Percentiles rank a stretch among this genome's conserved stretches.
These are phyloP conservation scores for Anolis carolinensis DNA, from an alignment of 2,113 vertebrate species.

Conservation along the genomic window DNA sequence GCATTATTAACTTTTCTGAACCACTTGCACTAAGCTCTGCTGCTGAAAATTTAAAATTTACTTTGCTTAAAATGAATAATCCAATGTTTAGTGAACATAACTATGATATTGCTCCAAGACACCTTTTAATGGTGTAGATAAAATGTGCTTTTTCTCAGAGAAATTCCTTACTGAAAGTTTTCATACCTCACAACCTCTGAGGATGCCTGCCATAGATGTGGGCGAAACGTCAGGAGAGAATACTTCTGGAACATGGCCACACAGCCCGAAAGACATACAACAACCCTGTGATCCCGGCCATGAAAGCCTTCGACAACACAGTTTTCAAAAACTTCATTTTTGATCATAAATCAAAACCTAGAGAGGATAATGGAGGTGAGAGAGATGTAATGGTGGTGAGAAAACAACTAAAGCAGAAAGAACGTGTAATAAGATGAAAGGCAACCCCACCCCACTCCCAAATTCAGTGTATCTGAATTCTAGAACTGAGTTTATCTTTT, in stretches of 20 bases:
- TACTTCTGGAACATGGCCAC: too few species aligned
- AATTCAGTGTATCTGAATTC: too few species aligned
- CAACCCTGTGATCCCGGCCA: too few species aligned
- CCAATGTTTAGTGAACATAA: neutral
- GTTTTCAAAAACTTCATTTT: neutral
- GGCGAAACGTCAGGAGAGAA: too few species aligned
- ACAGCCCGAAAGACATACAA: too few species aligned
- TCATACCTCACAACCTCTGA: too few species aligned
- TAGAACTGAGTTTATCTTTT: neutral
- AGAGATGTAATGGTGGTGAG: neutral
- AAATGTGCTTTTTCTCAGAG: neutral
- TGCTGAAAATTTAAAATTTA: constrained; percentile 23
- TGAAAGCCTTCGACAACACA: too few species aligned
- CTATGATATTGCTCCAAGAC: neutral
- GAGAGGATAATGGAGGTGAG: too few species aligned
- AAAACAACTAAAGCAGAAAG: neutral
- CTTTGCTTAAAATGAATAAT: neutral
- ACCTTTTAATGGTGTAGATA: neutral
- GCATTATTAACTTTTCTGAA: neutral
- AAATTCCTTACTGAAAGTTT: neutral
- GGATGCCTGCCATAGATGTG: too few species aligned
- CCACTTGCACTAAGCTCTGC: neutral
- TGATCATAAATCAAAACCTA: neutral
- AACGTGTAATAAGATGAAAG: neutral
- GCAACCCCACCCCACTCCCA: too few species aligned